phyloP scores from a whole-genome alignment of 1,140 invertebrate species.

The Hyphantria cunea region DNA sequence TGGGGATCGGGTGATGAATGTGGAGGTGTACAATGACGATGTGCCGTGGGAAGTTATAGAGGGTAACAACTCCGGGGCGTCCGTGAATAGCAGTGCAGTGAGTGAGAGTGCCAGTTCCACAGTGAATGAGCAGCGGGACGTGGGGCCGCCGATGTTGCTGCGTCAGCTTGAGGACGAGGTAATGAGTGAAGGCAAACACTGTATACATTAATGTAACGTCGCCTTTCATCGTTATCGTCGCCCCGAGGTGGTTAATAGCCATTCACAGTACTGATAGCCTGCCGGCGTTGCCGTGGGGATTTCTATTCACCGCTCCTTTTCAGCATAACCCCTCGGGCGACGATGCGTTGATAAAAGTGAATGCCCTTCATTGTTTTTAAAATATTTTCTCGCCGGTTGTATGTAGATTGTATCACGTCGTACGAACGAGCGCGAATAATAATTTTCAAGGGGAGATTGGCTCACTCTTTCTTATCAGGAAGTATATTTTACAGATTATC shows the following conservation, averaged over 20 bases:
- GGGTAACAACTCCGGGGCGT: constrained; percentile 38
- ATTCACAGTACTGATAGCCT: constrained; percentile 63
- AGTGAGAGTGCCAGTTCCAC: constrained; percentile 58
- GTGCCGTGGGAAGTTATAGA: constrained; percentile 68
- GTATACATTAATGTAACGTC: constrained; percentile 37
- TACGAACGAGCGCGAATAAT: constrained; percentile 44
- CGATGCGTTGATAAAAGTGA: constrained; percentile 70
- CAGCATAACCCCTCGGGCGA: constrained; percentile 54
- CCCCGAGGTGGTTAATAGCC: constrained; percentile 65
- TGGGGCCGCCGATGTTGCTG: constrained; percentile 66
- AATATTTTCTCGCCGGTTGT: constrained; percentile 56
- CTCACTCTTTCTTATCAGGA: constrained; percentile 52
- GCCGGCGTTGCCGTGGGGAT: constrained; percentile 46
- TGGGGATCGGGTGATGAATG: constrained; percentile 55
- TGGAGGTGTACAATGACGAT: constrained; percentile 63
- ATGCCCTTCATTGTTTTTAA: constrained; percentile 67
- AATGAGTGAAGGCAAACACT: constrained; percentile 57
- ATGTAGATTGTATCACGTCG: constrained; percentile 52
- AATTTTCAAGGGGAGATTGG: constrained; percentile 53
- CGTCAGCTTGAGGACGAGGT: constrained; percentile 68
- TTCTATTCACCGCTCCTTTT: constrained; percentile 58
- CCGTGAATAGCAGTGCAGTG: constrained; percentile 64
- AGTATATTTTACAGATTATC: constrained; percentile 45
- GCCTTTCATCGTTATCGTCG: constrained; percentile 65
- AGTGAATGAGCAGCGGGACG: constrained; percentile 55